A percentile compares a stretch with the other conserved stretches of the same genome.
phyloP scores from a whole-genome alignment of 2,113 vertebrate species.

The Ifrita kowaldi region DNA sequence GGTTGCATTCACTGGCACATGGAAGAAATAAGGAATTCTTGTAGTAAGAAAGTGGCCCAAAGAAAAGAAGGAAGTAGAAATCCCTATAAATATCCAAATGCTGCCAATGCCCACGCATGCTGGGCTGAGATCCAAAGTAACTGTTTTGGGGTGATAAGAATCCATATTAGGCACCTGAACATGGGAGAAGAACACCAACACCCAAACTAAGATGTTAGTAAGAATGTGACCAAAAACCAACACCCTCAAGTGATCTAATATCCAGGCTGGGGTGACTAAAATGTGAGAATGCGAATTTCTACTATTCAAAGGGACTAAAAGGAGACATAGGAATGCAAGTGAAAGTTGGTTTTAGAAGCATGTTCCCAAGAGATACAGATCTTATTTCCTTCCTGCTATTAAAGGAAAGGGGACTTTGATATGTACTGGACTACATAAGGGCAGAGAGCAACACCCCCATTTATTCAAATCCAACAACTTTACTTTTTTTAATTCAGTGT shows the following conservation, averaged over 20 bases:
- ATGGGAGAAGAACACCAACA: neutral
- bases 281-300: neutral
- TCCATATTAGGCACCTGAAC: neutral
- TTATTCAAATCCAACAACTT: neutral
- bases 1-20: neutral
- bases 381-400: conserved; percentile 25
- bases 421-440: neutral
- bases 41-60: neutral
- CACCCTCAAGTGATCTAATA: neutral
- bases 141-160: neutral
- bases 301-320: neutral
- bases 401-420: neutral
- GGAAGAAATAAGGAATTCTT: conserved; percentile 3
- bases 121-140: conserved; percentile 24
- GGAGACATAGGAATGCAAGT: neutral
- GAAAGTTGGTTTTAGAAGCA: neutral
- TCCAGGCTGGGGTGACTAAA: neutral
- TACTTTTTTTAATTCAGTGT: neutral
- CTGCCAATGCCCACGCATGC: neutral
- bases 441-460: neutral
- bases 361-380: conserved; percentile 16
- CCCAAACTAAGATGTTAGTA: neutral
- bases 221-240: neutral
- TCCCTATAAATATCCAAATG: conserved; percentile 34
- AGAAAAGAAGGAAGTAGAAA: conserved; percentile 55